Conservation (phyloP, 2,113 vertebrate species). For the Microcebus lehilahytsara region DNA sequence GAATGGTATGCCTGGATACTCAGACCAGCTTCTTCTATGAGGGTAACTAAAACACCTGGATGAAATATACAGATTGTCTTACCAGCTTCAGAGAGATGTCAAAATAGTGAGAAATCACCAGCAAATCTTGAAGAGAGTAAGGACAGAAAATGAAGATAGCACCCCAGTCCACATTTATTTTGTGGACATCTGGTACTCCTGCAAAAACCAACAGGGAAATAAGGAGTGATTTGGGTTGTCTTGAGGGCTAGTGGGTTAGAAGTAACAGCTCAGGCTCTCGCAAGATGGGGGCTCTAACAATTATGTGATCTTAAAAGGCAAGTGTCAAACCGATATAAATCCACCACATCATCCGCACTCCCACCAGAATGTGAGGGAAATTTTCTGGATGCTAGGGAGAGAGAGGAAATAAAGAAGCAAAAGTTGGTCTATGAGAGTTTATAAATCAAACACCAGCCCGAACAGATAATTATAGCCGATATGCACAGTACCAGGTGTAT, state of each 20-base stretch:
- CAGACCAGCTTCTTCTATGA: not conserved
- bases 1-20: not conserved
- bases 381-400: not conserved
- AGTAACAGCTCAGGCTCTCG: not conserved
- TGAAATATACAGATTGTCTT: not conserved
- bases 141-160: not conserved
- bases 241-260: accelerated
- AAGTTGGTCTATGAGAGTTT: not conserved
- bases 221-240: not conserved
- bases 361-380: not conserved
- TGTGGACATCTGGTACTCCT: not conserved
- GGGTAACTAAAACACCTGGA: not conserved
- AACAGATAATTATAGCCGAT: not conserved
- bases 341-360: not conserved
- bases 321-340: not conserved
- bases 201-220: not conserved
- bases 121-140: not conserved
- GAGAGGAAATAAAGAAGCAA: not conserved
- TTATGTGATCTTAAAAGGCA: not conserved
- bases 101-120: not conserved
- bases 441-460: not conserved
- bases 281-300: no score
- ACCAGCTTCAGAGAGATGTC: not conserved
- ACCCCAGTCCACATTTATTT: not conserved
- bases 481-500: not conserved